Percentiles rank a stretch among this genome's conserved stretches.
phyloP scores from a whole-genome alignment of 2,888 invertebrate species.

The Stenichneumon culpator region DNA sequence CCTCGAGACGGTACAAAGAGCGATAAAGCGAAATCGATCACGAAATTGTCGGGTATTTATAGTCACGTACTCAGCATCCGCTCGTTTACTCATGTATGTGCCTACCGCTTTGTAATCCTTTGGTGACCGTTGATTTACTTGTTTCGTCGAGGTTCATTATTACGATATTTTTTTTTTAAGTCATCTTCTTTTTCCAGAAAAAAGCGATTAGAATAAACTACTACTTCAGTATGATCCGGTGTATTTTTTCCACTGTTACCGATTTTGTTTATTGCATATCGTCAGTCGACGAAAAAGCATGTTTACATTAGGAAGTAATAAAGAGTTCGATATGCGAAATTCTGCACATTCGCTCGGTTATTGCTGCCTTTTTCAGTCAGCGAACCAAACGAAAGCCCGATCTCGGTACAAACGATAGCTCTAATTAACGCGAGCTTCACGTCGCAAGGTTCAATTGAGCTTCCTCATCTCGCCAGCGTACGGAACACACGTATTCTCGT shows the following conservation, averaged over 20 bases:
- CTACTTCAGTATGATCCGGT: not conserved
- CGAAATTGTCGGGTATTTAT: constrained; percentile 30
- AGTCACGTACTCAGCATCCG: constrained; percentile 20
- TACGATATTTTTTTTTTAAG: not conserved
- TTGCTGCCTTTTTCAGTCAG: not conserved
- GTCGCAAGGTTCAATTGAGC: not conserved
- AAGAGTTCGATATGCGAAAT: too few species aligned
- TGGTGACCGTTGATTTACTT: not conserved
- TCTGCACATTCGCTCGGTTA: not conserved
- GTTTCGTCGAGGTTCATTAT: not conserved
- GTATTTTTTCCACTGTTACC: not conserved
- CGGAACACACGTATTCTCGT: not conserved
- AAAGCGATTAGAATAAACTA: not conserved
- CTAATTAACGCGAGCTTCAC: not conserved
- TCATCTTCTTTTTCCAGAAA: not conserved
- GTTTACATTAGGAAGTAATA: too few species aligned
- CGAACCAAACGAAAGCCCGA: not conserved
- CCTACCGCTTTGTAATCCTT: not conserved
- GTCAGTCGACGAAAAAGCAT: too few species aligned
- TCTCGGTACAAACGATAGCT: not conserved
- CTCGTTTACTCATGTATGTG: not conserved
- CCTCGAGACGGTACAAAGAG: constrained; percentile 9
- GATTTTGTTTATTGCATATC: not conserved
- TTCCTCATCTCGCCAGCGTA: not conserved
- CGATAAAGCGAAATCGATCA: constrained; percentile 29